These are phyloP conservation scores for Conistra vaccinii DNA, from an alignment of 2,888 invertebrate genomes.

Conservation along the genomic window DNA sequence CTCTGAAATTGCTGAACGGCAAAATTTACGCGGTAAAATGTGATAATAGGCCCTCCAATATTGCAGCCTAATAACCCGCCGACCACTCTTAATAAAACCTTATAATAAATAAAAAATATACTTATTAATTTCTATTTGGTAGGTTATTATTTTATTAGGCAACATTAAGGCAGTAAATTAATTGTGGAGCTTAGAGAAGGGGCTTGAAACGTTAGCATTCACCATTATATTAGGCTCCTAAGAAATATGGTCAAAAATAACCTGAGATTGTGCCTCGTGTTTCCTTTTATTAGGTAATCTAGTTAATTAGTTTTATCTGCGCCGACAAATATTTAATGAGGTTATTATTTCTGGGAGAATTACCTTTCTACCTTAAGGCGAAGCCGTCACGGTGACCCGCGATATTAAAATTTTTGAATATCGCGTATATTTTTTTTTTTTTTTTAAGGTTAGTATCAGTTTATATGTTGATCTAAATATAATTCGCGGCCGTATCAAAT, in stretches of 20 bases:
- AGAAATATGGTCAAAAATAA: conserved; percentile 48
- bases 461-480: too few species aligned
- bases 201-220: conserved; percentile 46
- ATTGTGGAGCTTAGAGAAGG: conserved; percentile 26
- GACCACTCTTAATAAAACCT: conserved; percentile 39
- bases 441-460: too few species aligned
- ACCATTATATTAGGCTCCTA: conserved; percentile 28
- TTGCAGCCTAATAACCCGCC: conserved; percentile 17
- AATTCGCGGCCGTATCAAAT: too few species aligned
- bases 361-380: background rate
- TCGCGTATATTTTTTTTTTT: too few species aligned
- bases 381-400: too few species aligned
- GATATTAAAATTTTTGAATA: too few species aligned
- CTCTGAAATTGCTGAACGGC: conserved; percentile 3
- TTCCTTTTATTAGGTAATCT: conserved; percentile 28
- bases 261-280: conserved; percentile 32
- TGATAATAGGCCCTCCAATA: conserved; percentile 36
- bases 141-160: conserved; percentile 57
- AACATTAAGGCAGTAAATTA: conserved; percentile 55
- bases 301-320: conserved; percentile 44
- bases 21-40: conserved; percentile 42
- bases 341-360: conserved; percentile 15
- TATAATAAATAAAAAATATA: conserved; percentile 45
- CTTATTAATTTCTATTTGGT: conserved; percentile 46
- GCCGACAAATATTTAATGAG: conserved; percentile 12